Evolutionary conservation across 1,140 invertebrate genomes (phyloP).

Genomic region (Bemisia tabaci): DNA sequence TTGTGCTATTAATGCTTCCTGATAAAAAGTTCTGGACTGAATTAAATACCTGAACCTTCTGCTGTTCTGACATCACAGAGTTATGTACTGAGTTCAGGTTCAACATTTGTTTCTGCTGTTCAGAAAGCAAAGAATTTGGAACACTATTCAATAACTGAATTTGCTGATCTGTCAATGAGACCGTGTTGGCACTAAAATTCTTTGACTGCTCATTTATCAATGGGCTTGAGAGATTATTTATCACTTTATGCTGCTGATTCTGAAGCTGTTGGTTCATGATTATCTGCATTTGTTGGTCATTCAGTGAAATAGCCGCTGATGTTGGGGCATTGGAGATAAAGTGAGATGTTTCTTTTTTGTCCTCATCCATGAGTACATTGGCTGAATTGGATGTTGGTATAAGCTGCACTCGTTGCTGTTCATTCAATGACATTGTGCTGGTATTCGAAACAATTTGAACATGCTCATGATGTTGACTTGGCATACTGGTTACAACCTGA

Average conservation of each 20-base stretch:
- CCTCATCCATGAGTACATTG: not conserved
- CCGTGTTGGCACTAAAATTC: not conserved
- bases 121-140: not conserved
- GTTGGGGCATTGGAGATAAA: not conserved
- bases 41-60: no score
- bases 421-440: constrained; percentile 15
- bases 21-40: no score
- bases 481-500: constrained; percentile 15
- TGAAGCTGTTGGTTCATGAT: constrained; percentile 10
- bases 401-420: constrained; percentile 1
- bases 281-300: constrained; percentile 20
- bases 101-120: no score
- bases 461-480: constrained; percentile 1
- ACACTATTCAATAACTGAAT: not conserved
- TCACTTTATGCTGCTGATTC: not conserved
- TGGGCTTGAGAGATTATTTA: not conserved
- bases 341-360: not conserved
- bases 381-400: not conserved
- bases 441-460: constrained; percentile 12
- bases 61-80: no score
- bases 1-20: no score
- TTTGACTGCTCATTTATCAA: not conserved
- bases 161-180: not conserved
- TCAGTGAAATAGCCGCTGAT: constrained; percentile 6
- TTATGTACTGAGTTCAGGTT: no score